Base-by-base conservation (phyloP, 1,140 invertebrate genomes). In the Leptinotarsa texana region DNA sequence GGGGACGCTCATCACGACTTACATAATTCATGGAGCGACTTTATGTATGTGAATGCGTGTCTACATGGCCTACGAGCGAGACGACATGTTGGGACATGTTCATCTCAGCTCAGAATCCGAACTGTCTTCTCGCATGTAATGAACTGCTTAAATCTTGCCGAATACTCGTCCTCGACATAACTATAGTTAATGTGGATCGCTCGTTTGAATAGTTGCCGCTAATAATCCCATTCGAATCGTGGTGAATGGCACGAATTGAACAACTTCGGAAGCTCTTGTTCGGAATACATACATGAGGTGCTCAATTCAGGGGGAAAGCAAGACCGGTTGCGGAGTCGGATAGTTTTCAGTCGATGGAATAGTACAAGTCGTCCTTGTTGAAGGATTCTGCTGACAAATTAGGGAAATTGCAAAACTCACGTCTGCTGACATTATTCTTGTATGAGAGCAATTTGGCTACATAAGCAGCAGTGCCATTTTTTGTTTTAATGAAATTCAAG, bases 1-100 rank as follows among this genome's bases (percentile, higher is more conserved):
- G 51, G 51, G 51, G 51, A 42, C n/a, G 13, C 51, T 57, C 51
- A 57, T 57, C n/a, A 57, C 15, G n/a, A 18, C n/a, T 4, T 57
- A 57, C 51, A 57, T 57, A 57, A 57, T 57, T 57, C 51, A 57
- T 57, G 51, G 3, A 57, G 51, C 51, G 51, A 57, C 13, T 57
- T 57, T n/a, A 57, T 57, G 51, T 57, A 57, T 57, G 51, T 57
- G 51, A 57, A 57, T 57, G 17, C 51, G 51, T 57, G 51, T 57
- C 51, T 57, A 57, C 51, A 57, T 57, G 51, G 51, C 51, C 51
- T n/a, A 57, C 13, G 6, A 57, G 51, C 4, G 51, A 57, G 51
- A 4, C 51, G 51, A 57, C 51, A 57, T 57, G 51, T 57, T 57
- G 51, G 51, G n/a, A 57, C 51, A 8, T 57, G 51, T 57, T 57